Conservation (phyloP, 2,113 vertebrate genomes). For the Melanerpes formicivorus region DNA sequence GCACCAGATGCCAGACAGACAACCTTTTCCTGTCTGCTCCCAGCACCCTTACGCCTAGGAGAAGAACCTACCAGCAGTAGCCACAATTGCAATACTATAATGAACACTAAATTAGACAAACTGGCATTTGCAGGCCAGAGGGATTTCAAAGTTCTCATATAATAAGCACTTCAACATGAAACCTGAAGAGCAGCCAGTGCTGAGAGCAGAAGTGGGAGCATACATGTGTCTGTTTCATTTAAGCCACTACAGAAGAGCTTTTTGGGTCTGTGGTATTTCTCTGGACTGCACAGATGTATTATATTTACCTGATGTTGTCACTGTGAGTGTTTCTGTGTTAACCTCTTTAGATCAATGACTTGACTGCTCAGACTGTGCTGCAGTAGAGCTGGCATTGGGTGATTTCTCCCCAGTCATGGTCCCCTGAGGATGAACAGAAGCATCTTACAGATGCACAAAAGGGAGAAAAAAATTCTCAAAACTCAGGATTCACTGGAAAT, state of each 20-base stretch:
- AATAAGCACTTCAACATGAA: background rate
- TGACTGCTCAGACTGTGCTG: background rate
- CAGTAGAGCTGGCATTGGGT: background rate
- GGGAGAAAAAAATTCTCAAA: background rate
- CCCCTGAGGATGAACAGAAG: background rate
- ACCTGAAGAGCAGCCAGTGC: background rate
- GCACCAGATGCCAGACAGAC: background rate
- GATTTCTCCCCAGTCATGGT: background rate
- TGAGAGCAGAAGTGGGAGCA: background rate
- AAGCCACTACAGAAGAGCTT: background rate
- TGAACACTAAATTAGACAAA: background rate
- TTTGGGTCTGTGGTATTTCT: background rate
- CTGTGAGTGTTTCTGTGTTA: background rate
- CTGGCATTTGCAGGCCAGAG: background rate
- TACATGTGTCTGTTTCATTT: rapidly evolving
- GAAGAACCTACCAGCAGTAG: background rate
- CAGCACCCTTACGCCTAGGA: background rate
- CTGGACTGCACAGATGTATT: background rate
- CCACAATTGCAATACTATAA: background rate
- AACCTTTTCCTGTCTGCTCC: background rate
- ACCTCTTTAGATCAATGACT: background rate
- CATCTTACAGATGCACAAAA: background rate
- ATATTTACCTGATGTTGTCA: background rate
- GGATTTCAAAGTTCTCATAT: background rate
- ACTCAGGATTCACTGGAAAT: background rate